phyloP scores from a whole-genome alignment of 2,113 vertebrate species.

The Vireo altiloquus region DNA sequence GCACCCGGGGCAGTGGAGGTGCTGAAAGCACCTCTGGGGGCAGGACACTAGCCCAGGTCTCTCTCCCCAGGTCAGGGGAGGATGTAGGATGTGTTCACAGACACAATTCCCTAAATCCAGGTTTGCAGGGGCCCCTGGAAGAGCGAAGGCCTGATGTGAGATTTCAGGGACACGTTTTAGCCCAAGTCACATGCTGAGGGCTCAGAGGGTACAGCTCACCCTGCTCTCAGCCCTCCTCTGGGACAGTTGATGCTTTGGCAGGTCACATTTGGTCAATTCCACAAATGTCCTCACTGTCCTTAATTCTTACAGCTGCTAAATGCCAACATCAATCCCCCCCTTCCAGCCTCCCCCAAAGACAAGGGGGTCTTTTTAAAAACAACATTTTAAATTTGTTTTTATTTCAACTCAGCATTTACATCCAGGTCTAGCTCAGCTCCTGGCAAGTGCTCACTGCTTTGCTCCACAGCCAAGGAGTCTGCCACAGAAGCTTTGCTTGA shows the following conservation, averaged over 20 bases:
- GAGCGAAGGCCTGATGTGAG: neutral
- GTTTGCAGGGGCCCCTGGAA: neutral
- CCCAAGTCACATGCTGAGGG: fast-evolving
- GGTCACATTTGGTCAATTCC: neutral
- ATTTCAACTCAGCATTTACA: neutral
- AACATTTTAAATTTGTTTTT: neutral
- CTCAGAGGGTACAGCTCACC: neutral
- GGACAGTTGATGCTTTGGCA: neutral
- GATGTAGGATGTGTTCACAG: neutral
- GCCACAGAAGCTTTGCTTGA: neutral
- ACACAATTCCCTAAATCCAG: neutral
- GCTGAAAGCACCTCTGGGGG: neutral
- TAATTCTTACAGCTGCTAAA: neutral
- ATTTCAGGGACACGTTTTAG: neutral
- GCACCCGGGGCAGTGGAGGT: no score
- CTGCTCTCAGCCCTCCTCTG: neutral
- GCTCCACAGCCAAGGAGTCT: neutral
- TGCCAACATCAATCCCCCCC: no score
- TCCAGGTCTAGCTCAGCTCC: neutral
- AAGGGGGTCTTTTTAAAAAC: neutral
- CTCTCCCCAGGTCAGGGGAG: neutral
- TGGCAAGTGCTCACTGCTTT: neutral
- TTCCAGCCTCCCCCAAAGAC: neutral
- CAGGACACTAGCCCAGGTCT: neutral
- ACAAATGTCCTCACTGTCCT: neutral